A percentile compares a stretch with the other conserved stretches of the same genome.
phyloP scores from a whole-genome alignment of 2,113 vertebrate genomes.

The Chionodraco myersi region DNA sequence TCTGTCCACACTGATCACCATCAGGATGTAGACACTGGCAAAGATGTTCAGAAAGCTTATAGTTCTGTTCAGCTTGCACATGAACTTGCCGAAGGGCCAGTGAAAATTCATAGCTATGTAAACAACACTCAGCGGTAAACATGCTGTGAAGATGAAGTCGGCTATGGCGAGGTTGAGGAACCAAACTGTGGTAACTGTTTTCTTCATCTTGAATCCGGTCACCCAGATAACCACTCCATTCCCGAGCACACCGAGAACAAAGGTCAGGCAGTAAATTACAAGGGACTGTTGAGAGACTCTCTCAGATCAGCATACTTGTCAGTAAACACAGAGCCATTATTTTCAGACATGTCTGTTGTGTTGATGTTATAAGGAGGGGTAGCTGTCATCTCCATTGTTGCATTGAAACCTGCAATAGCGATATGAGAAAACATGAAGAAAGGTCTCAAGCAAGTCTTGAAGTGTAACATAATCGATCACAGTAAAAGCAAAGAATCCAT shows the following conservation, averaged over 20 bases:
- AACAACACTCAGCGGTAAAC: constrained; percentile 84
- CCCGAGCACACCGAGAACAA: constrained; percentile 85
- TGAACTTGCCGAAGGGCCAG: constrained; percentile 88
- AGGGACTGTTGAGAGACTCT: constrained; percentile 73
- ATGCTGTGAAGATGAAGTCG: constrained; percentile 87
- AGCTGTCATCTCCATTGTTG: not conserved
- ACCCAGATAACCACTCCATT: constrained; percentile 92
- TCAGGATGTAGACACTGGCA: constrained; percentile 88
- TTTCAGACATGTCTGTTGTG: not conserved
- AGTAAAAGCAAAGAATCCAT: not conserved
- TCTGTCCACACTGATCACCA: constrained; percentile 87
- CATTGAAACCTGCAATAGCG: constrained; percentile 15
- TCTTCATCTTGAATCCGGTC: constrained; percentile 87
- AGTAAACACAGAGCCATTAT: rapidly evolving
- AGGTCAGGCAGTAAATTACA: constrained; percentile 83
- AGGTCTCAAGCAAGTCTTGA: too few relatives aligned
- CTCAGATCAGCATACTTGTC: constrained; percentile 65
- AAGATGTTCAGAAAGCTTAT: constrained; percentile 84
- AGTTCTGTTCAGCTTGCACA: constrained; percentile 74
- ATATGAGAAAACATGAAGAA: not conserved
- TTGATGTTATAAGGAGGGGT: not conserved
- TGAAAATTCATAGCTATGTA: constrained; percentile 80
- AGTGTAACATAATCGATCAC: not conserved
- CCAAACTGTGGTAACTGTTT: constrained; percentile 87
- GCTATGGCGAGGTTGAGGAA: constrained; percentile 89